Base-by-base conservation (phyloP, 2,797 vertebrate genomes). In the Lepilemur septentrionalis region DNA sequence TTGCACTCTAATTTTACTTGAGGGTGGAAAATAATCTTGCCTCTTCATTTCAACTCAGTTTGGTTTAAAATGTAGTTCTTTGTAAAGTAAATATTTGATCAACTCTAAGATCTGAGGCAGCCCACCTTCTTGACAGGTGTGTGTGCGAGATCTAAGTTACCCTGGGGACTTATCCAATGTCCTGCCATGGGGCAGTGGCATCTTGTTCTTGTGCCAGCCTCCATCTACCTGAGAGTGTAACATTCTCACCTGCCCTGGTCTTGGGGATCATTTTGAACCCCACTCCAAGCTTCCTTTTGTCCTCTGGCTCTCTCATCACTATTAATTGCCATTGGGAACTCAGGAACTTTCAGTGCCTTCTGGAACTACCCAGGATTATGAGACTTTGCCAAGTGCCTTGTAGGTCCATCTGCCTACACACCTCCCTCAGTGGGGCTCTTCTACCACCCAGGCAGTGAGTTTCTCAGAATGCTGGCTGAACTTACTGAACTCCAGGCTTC, bases 51-150 rank as follows among this genome's bases (percentile, higher is more conserved):
- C 84, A 94, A 61, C 46, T 35, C 38, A 83, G 7, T 84, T 91
- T 90, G 52, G n/a, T 86, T 91, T 89, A 91, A 95, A 86, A 94
- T 50, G 28, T 70, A 81, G 46, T 82, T 83, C 32, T 41, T 83
- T 35, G 48, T 76, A 50, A n/a, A n/a, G 57, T 76, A 86, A 85
- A 96, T 69, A 92, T 80, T 75, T 63, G 78, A 61, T 75, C 48
- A 75, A n/a, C 65, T 90, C 57, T 89, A 70, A 92, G 52, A 76
- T 70, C 46, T 81, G 30, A 78, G 80, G 43, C 17, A 80, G 22
- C 38, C 11, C 52, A 72, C 52, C 25, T 67, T 78, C 61, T 78
- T 52, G 13, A 46, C 25, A 65, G 43, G 46, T 41, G 2, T 43
- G 14, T 63, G 25, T 61, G 12, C 59, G 43, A 46, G 14, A 67